Base-by-base conservation (phyloP, 2,113 vertebrate species). In the Hemiprocne comata region DNA sequence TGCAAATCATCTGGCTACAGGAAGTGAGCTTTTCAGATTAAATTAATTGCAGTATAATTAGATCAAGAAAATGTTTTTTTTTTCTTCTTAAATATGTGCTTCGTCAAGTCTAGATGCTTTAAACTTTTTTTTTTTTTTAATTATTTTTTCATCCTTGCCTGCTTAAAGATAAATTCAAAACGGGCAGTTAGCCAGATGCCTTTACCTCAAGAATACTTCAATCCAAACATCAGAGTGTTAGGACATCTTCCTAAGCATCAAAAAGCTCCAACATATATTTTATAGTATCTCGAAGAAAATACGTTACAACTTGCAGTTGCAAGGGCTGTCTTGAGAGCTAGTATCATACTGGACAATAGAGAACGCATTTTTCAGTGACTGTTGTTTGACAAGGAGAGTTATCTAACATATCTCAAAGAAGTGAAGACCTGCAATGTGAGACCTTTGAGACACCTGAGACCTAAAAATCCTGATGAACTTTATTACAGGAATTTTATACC, bases 11-110 rank as follows among this genome's bases (percentile, higher is more conserved):
- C 9, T 73, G 10, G 20, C 48, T 91, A n/a, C 10, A 64, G 58
- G 34, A 95, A 79, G 4, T 65, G 34, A 92, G 69, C 34, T 79
- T 93, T 79, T 90, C 62, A 60, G 11, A 55, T 71, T 74, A 71
- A 54, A 85, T 87, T 83, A 75, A 51, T 85, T 60, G 23, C 2
- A 20, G 1, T 31, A 85, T 38, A 85, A 85, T 55, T 20, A 78
- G 33, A 89, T 54, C 6, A 38, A 53, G 17, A 58, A 19, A 1
- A 8, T 50, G 7, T 60, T 46, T 90, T 1, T 5, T 54, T 80
- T 54, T 25, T 10, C 4, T 28, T 29, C 3, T 51, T 29, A 34
- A 8, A 3, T 28, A 64, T 1, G 2, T 83, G 0, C 3, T 69
- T 77, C 70, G 7, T 40, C 10, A 65, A 7, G 74, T 80, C 55